phyloP scores from a whole-genome alignment of 2,113 vertebrate genomes.

The Urocitellus parryii region DNA sequence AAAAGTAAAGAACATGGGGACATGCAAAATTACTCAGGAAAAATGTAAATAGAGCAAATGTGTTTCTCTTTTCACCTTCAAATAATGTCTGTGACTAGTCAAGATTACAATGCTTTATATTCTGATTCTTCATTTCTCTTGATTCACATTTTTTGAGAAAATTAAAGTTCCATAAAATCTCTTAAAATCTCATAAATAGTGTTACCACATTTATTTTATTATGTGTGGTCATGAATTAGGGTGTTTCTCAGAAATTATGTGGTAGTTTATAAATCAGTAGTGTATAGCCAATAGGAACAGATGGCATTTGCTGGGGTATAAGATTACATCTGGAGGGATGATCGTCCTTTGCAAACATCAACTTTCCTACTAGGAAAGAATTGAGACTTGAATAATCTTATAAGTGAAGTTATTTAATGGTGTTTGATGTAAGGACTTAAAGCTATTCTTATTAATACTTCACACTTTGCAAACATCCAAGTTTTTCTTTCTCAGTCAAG shows the following conservation, averaged over 20 bases:
- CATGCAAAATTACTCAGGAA: neutral
- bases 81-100: neutral
- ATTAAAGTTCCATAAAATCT: constrained; percentile 22
- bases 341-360: constrained; percentile 20
- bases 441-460: neutral
- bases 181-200: neutral
- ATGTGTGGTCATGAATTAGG: neutral
- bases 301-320: neutral
- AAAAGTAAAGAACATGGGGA: neutral
- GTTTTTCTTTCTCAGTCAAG: neutral
- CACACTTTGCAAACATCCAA: neutral
- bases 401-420: neutral
- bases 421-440: neutral
- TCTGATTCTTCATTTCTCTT: neutral
- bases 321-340: neutral
- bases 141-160: neutral
- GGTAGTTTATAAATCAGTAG: neutral
- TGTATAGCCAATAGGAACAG: neutral
- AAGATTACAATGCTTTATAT: neutral
- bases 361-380: neutral
- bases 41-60: neutral
- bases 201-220: constrained; percentile 6
- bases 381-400: constrained; percentile 8
- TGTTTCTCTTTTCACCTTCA: neutral
- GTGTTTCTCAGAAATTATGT: neutral